A percentile compares a stretch with the other conserved stretches of the same genome.
Conservation (phyloP, 2,888 invertebrate species). For the Peribatodes rhomboidaria region DNA sequence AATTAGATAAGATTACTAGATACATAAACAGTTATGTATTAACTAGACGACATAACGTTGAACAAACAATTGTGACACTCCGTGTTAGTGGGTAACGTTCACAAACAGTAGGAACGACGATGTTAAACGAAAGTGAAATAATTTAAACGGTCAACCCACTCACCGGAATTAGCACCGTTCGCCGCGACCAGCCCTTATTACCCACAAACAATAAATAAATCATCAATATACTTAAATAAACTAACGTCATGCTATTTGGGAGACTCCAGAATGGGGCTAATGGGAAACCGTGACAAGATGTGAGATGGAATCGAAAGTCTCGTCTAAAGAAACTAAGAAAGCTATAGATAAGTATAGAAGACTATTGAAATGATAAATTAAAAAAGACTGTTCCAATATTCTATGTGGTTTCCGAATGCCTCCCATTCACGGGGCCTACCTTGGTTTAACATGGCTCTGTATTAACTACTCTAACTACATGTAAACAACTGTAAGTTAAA, state of each 20-base stretch:
- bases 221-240: constrained; percentile 62
- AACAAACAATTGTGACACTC: constrained; percentile 35
- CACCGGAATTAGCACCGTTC: constrained; percentile 76
- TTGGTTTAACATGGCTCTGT: background rate
- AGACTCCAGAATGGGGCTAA: constrained; percentile 29
- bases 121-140: constrained; percentile 58
- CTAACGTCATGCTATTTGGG: constrained; percentile 55
- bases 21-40: constrained; percentile 23
- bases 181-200: constrained; percentile 76
- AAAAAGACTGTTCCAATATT: background rate
- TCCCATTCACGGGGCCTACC: constrained; percentile 7
- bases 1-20: constrained; percentile 27
- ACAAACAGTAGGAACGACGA: constrained; percentile 59
- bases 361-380: background rate
- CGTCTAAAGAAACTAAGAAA: background rate
- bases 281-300: constrained; percentile 9
- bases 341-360: background rate
- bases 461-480: constrained; percentile 35
- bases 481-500: constrained; percentile 38
- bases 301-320: background rate
- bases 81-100: constrained; percentile 61
- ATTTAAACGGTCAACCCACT: constrained; percentile 75
- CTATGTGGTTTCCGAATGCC: constrained; percentile 10
- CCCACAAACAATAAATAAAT: constrained; percentile 75
- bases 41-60: constrained; percentile 27